These are phyloP conservation scores for Brenthis daphne DNA, from an alignment of 2,888 invertebrate species.

Conservation along the genomic window DNA sequence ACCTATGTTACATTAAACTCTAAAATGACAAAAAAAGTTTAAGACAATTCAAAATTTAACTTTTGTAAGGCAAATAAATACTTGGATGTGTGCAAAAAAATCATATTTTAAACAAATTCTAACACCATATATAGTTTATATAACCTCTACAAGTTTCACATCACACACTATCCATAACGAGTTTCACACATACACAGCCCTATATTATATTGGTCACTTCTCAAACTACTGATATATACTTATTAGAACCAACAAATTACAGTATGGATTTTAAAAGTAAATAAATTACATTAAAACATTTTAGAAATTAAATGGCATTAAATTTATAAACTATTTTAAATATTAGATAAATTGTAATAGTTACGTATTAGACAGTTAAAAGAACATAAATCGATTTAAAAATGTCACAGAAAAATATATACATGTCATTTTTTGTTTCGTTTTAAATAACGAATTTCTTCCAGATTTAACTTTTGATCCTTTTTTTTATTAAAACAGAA, in stretches of 20 bases:
- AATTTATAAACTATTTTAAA: constrained; percentile 12
- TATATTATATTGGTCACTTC: constrained; percentile 41
- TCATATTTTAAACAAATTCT: constrained; percentile 13
- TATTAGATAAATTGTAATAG: not conserved
- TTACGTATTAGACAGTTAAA: too few species aligned
- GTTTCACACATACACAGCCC: constrained; percentile 48
- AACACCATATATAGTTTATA: constrained; percentile 17
- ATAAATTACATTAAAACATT: constrained; percentile 10
- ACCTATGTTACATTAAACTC: not conserved
- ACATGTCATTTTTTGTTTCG: not conserved
- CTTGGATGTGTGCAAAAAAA: constrained; percentile 11
- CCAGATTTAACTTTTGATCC: too few species aligned
- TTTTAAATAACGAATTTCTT: not conserved
- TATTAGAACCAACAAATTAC: constrained; percentile 21
- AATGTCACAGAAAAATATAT: not conserved
- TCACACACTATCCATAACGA: constrained; percentile 33
- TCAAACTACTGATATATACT: constrained; percentile 27
- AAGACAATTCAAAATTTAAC: not conserved
- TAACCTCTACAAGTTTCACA: constrained; percentile 15
- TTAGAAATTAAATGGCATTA: constrained; percentile 18
- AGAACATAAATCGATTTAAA: too few species aligned
- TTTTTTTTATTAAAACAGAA: not conserved
- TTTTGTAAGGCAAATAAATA: constrained; percentile 17
- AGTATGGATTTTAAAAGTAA: constrained; percentile 6
- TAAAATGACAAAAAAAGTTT: constrained; percentile 3